A percentile compares a stretch with the other conserved stretches of the same genome.
These are phyloP conservation scores for Lathronympha strigana DNA, from an alignment of 2,888 invertebrate genomes.

Conservation along the genomic window DNA sequence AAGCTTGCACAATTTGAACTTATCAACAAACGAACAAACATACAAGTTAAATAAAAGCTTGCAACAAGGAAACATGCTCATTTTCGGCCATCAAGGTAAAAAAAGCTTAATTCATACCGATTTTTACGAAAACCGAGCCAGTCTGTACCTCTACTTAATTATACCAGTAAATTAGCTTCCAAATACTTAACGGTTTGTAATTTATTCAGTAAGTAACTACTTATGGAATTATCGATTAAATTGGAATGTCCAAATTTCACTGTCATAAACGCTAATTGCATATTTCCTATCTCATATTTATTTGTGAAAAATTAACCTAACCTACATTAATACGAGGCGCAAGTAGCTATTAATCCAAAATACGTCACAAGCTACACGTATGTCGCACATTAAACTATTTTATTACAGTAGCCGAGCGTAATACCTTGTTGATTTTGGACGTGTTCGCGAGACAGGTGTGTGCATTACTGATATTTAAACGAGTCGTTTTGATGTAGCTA, in stretches of 20 bases:
- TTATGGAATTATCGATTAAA: not conserved
- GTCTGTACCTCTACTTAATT: too few species aligned
- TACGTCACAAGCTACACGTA: constrained; percentile 35
- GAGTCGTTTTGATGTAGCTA: constrained; percentile 30
- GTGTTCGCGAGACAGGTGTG: constrained; percentile 61
- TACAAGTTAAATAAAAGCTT: too few species aligned
- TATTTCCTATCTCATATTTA: constrained; percentile 12
- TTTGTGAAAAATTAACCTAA: constrained; percentile 26
- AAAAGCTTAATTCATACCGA: too few species aligned
- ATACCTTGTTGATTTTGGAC: constrained; percentile 68
- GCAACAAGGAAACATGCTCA: too few species aligned
- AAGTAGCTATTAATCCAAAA: constrained; percentile 39
- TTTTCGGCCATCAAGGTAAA: too few species aligned
- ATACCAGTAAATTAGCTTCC: not conserved
- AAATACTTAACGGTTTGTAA: not conserved
- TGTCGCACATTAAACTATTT: constrained; percentile 41
- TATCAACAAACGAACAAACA: too few species aligned
- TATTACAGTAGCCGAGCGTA: constrained; percentile 46
- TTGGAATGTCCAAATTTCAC: not conserved
- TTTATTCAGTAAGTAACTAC: not conserved
- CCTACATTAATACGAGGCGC: constrained; percentile 21
- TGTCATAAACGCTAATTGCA: too few species aligned
- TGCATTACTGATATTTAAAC: constrained; percentile 48
- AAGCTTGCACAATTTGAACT: too few species aligned
- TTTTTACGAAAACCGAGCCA: too few species aligned